These are phyloP conservation scores for Nothocercus julius DNA, from an alignment of 2,113 vertebrate genomes.

Conservation along the genomic window DNA sequence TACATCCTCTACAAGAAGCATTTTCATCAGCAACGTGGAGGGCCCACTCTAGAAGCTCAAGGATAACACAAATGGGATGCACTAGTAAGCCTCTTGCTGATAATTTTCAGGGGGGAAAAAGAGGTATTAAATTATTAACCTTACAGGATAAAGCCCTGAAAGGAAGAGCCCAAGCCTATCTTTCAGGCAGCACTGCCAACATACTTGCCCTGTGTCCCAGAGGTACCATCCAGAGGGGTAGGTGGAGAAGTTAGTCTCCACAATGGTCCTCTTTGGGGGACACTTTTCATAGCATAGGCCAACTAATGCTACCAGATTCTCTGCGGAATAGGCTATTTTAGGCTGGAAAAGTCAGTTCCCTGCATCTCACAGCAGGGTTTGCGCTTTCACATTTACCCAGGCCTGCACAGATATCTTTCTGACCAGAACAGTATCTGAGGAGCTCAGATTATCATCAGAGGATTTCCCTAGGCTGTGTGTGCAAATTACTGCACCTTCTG, in stretches of 20 bases:
- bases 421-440: background rate
- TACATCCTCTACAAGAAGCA: background rate
- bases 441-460: background rate
- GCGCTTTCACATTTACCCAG: rapidly evolving
- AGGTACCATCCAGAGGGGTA: background rate
- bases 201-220: background rate
- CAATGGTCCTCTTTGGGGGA: background rate
- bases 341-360: background rate
- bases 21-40: background rate
- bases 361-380: background rate
- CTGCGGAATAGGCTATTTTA: background rate
- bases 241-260: slow-evolving; percentile 17
- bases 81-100: background rate
- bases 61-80: background rate
- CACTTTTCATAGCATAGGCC: background rate
- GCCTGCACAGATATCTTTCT: background rate
- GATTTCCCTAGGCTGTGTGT: background rate
- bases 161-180: slow-evolving; percentile 13
- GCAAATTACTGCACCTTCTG: background rate
- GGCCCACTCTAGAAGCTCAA: background rate
- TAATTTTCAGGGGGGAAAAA: background rate
- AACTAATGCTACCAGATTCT: background rate
- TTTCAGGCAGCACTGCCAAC: slow-evolving; percentile 4
- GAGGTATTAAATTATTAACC: background rate
- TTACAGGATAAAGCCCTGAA: background rate